phyloP scores from a whole-genome alignment of 2,797 vertebrate species.

The Kryptolebias ocellatus region DNA sequence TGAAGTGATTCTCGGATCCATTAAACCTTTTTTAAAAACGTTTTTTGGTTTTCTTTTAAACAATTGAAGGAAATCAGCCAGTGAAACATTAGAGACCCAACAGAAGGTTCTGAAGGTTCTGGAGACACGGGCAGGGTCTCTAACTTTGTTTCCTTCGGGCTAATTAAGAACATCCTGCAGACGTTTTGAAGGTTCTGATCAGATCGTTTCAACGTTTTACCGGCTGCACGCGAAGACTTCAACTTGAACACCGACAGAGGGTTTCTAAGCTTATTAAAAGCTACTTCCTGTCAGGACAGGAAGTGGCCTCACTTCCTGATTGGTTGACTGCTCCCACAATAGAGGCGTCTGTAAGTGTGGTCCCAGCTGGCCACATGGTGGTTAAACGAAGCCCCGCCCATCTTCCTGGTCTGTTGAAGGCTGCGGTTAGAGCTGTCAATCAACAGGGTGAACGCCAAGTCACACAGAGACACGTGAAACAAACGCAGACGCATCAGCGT shows the following conservation, averaged over 20 bases:
- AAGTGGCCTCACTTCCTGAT: slow-evolving; percentile 14
- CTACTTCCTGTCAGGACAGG: not conserved
- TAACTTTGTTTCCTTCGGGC: too few relatives aligned
- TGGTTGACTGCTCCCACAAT: not conserved
- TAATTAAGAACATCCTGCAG: too few relatives aligned
- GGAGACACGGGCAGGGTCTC: too few relatives aligned
- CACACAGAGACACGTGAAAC: not conserved
- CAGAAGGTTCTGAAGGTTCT: too few relatives aligned
- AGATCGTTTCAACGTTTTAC: too few relatives aligned
- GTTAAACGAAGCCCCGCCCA: slow-evolving; percentile 5
- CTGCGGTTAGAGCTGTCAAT: slow-evolving; percentile 24
- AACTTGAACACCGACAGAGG: not conserved
- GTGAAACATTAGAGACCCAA: too few relatives aligned
- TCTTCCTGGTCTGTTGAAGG: not conserved
- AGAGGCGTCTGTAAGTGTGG: not conserved
- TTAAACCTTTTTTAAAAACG: not conserved
- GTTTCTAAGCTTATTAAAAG: not conserved
- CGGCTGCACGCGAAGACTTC: not conserved
- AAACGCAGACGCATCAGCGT: not conserved
- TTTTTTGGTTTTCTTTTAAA: too few relatives aligned
- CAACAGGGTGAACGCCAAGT: slow-evolving; percentile 6
- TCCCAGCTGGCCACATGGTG: slow-evolving; percentile 12
- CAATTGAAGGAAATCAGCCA: not conserved
- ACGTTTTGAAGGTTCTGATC: too few relatives aligned
- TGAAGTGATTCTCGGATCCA: not conserved